Base-by-base conservation (phyloP, 2,113 vertebrate species). In the Microcebus tavaratra region DNA sequence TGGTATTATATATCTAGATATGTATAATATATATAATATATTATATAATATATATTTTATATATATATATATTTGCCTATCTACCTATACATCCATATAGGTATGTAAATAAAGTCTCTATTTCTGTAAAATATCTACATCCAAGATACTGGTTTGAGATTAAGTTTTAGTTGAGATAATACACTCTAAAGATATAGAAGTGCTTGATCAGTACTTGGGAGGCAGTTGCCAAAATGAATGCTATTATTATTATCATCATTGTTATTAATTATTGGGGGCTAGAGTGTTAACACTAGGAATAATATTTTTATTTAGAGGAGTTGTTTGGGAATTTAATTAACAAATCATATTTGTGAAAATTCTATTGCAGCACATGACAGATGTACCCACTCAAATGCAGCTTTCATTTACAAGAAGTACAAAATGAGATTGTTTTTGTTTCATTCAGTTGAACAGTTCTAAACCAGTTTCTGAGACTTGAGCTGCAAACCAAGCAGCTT, bases 131-230 rank as follows among this genome's bases (percentile, higher is more conserved):
- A 80, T 76, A 50, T 75, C 10, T 55, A 59, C 50, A 12, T 72
- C 5, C 3, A 14, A 34, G 45, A 87, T 75, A 90, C 31, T 55
- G 8, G n/a, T 86, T 63, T 75, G 63, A 90, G 8, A 93, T 42
- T 80, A 97, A 82, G 15, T 75, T 89, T 67, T 88, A 80, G 72
- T 75, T 88, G 50, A 61, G 17, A 57, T 76, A 20, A 90, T 55
- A 13, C 3, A 67, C 61, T 93, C 67, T 31, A 75, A 87, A 48
- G 1, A 2, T 27, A 29, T 21, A 39, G 5, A 68, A 59, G 13
- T 68, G 6, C 39, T 0, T 83, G 53, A 78, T 61, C 39, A 65
- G 18, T 63, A n/a, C 31, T 65, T 91, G 3, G 61, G 17, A 45
- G 25, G 2, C 9, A 53, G 13, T 15, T 18, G 48, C 6, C 36